Percentiles rank a stretch among this genome's conserved stretches.
These are phyloP conservation scores for Pteronotus mesoamericanus DNA, from an alignment of 2,797 vertebrate species.

Conservation along the genomic window DNA sequence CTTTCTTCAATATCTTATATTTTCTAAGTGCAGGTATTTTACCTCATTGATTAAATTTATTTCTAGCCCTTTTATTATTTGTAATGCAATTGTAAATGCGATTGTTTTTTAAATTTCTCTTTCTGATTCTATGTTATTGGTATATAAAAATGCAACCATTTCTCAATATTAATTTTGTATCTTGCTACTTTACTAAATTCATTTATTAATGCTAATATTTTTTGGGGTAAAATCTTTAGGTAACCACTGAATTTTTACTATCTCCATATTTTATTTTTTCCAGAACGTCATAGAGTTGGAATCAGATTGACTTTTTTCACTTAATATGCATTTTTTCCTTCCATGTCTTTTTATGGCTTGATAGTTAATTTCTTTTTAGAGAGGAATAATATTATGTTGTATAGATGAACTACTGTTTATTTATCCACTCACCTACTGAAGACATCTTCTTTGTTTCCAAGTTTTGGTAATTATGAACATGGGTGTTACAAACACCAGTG, in stretches of 20 bases:
- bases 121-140: neutral
- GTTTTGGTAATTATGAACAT: neutral
- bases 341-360: neutral
- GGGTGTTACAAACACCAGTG: neutral
- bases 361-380: neutral
- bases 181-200: neutral
- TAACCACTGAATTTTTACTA: neutral
- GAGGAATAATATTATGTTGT: neutral
- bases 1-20: neutral
- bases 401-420: neutral
- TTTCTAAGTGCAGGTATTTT: neutral
- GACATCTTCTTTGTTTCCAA: neutral
- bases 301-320: neutral
- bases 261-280: neutral
- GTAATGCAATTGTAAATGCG: neutral
- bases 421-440: neutral
- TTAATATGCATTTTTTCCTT: neutral
- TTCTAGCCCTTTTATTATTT: neutral
- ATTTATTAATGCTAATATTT: neutral
- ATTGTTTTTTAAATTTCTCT: neutral
- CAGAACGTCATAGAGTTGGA: neutral
- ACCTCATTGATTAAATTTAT: neutral
- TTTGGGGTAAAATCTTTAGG: neutral
- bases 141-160: neutral
- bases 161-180: neutral